Base-by-base conservation (phyloP, 1,140 invertebrate species). In the Brachionus paranguensis region DNA sequence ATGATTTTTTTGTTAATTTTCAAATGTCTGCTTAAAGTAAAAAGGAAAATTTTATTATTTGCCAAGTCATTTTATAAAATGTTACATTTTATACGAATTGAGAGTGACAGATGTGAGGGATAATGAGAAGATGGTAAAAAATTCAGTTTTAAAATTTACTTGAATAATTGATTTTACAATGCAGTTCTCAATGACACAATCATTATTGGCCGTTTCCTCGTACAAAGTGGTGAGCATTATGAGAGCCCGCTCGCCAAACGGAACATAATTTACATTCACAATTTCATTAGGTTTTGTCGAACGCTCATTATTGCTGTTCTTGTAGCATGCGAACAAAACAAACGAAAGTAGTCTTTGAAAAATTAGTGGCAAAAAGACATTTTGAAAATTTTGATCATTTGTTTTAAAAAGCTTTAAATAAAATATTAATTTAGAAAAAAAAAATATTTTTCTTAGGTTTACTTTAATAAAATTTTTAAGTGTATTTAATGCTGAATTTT, bases 221-320 rank as follows among this genome's bases (percentile, higher is more conserved):
- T 96, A 97, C 43, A 96, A 88, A 86, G 92, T 93, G 1, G 95
- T 93, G 53, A 93, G 93, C 91, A 95, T 93, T 24, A 92, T 92
- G 27, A 96, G 90, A 12, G 94, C 92, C 88, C 93, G 93, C 87
- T 95, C 94, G 85, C 94, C 94, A 89, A 95, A 96, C 64, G 94
- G 94, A 85, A 95, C 93, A 87, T 94, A 95, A 88, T 94, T 95
- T 92, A 94, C 93, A 70, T 70, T 83, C 10, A 60, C 60, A 8
- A 68, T 83, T 68, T 68, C 60, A 14, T 50, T 72, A 27, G 47
- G 60, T 55, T 68, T 83, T 17, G 7, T 14, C 7, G 41, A 5
- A 24, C 60, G 20, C 64, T 83, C 60, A 47, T 37, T 50, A 24
- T 8, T 70, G 24, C 50, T 83, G 37, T 68, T 83, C 12, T 37